phyloP scores from a whole-genome alignment of 2,113 vertebrate genomes.

The Corvus cornix region DNA sequence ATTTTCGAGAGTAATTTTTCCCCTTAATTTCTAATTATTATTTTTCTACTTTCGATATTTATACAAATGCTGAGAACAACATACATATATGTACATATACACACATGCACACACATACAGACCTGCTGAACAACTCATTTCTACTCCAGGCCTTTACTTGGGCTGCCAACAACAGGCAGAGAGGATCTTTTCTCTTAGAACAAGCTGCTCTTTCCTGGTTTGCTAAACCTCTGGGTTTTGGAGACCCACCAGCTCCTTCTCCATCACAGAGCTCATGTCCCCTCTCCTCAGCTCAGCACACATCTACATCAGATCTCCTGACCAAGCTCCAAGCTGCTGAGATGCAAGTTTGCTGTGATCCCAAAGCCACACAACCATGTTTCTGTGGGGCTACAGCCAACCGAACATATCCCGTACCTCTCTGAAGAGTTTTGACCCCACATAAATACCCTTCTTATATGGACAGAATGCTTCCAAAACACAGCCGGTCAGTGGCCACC shows the following conservation, averaged over 20 bases:
- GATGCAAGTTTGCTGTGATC: background rate
- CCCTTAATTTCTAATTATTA: background rate
- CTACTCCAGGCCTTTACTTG: background rate
- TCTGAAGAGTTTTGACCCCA: background rate
- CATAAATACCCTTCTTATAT: background rate
- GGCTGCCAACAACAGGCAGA: background rate
- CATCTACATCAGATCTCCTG: background rate
- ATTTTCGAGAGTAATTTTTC: background rate
- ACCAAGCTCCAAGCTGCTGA: background rate
- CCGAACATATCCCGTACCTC: background rate
- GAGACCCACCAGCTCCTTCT: background rate
- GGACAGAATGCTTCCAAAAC: background rate
- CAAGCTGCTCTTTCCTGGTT: background rate
- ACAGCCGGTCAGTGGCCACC: background rate
- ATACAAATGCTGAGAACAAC: background rate
- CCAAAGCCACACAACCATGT: background rate
- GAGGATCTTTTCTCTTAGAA: background rate
- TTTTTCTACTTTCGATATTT: background rate
- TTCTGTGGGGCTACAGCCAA: background rate
- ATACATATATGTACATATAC: background rate
- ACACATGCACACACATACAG: background rate
- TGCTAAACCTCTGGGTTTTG: background rate
- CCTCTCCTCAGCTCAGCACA: background rate
- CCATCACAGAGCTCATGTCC: background rate
- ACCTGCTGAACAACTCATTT: background rate